Base-by-base conservation (phyloP, 2,888 invertebrate species). In the Tetanocera ferruginea region DNA sequence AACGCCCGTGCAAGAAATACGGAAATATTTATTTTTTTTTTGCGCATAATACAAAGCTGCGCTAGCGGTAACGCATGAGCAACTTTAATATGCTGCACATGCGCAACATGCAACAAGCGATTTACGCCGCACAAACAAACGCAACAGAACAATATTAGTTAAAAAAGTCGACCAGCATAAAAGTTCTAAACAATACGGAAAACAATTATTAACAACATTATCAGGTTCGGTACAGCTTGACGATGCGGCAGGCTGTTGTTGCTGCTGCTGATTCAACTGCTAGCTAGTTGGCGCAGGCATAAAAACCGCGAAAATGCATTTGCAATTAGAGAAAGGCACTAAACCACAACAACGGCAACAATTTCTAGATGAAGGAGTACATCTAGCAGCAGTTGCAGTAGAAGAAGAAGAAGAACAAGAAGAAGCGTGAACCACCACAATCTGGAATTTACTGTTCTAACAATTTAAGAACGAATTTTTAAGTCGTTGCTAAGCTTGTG, bases 291-390 rank as follows among this genome's bases (percentile, higher is more conserved):
- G 55, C 43, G 75, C 67, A 55, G 67, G 55, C 75, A 55, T 37
- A 55, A 67, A 75, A 67, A 67, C 75, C 75, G 67, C 67, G 75
- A 67, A 75, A 75, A 75, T 75, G 75, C 75, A 75, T 55, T 75
- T 66, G 75, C 67, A 75, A 75, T 75, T 75, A 75, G 66, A 75
- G 75, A 75, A 66, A 75, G 66, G 67, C 67, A 75, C 75, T 66
- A 49, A 75, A 37, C 52, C 55, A 67, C 67, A 67, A 67, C 51
- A 51, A 66, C 34, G 66, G 49, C 23, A 49, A 34, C 66, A 66
- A 66, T 28, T 31, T 17, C 51, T 28, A 66, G 4, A 66, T 19
- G 43, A 23, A 51, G 11, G 8, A 64, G 66, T 31, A 66, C 34
- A n/a, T 66, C 8, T 3, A 55, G 55, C 14, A 55, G 67, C 6